phyloP scores from a whole-genome alignment of 2,888 invertebrate genomes.

The Acanthosepion pharaonis region DNA sequence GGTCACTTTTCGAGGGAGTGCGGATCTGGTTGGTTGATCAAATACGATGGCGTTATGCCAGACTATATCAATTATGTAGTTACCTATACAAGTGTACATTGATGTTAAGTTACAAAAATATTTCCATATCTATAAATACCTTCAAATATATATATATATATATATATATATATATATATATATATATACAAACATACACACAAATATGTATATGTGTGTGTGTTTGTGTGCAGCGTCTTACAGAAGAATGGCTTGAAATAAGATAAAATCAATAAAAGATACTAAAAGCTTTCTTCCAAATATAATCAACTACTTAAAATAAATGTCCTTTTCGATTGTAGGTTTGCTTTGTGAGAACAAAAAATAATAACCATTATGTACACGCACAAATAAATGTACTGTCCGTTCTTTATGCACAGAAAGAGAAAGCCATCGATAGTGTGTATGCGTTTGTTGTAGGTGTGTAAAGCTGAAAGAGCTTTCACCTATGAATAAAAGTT shows the following conservation, averaged over 20 bases:
- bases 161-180: no score
- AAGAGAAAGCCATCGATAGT: not conserved
- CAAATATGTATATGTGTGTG: no score
- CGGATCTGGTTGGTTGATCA: no score
- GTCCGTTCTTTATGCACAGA: not conserved
- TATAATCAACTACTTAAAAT: not conserved
- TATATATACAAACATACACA: no score
- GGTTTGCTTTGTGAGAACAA: not conserved
- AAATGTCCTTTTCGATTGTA: not conserved
- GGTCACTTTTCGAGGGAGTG: no score
- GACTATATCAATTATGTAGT: no score
- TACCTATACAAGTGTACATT: no score
- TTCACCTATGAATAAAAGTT: not conserved
- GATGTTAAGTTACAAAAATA: no score
- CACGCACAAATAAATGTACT: not conserved
- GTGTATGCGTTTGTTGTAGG: not conserved
- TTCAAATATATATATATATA: no score
- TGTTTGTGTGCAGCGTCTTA: not conserved
- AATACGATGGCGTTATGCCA: no score
- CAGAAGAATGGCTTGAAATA: not conserved
- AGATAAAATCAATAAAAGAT: not conserved
- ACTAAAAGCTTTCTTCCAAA: conserved; percentile 2
- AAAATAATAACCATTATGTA: not conserved
- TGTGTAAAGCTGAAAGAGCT: not conserved
- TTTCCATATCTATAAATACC: no score